Percentiles rank a stretch among this genome's conserved stretches.
Conservation (phyloP, 2,888 invertebrate genomes). For the Ptycholaimellus sp. region DNA sequence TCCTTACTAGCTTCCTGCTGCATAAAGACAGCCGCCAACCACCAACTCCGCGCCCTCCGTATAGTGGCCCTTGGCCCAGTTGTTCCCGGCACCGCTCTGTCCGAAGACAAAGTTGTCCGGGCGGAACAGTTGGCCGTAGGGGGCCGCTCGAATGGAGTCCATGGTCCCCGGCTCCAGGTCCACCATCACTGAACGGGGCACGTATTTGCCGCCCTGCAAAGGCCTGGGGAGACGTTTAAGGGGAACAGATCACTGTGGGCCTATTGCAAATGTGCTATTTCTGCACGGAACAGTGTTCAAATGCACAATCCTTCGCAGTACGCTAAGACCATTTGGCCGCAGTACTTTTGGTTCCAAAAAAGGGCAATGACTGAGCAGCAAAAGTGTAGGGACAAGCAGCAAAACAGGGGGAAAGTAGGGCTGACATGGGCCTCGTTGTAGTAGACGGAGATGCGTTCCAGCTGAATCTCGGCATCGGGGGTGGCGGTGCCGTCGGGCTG, state of each 20-base stretch:
- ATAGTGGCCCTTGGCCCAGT: constrained; percentile 70
- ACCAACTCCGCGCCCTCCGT: constrained; percentile 49
- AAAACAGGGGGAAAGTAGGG: no score
- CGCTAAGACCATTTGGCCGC: no score
- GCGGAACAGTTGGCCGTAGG: constrained; percentile 70
- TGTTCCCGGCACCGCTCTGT: constrained; percentile 20
- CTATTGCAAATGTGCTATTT: no score
- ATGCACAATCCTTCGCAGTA: no score
- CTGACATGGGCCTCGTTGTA: constrained; percentile 68
- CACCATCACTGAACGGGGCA: constrained; percentile 70
- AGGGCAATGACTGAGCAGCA: no score
- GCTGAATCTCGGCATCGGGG: constrained; percentile 51
- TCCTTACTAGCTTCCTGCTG: no score
- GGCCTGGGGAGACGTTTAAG: no score
- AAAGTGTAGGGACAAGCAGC: no score
- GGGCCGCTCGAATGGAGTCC: constrained; percentile 79
- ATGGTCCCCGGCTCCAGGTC: constrained; percentile 90
- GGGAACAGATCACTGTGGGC: no score
- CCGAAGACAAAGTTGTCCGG: constrained; percentile 83
- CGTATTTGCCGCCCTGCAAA: constrained; percentile 53
- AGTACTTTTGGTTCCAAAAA: no score
- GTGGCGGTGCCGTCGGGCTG: constrained; percentile 33
- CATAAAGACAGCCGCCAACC: no score
- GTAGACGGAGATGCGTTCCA: constrained; percentile 65
- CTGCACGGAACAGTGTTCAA: no score